phyloP scores from a whole-genome alignment of 2,113 vertebrate species.

The Mobula birostris region DNA sequence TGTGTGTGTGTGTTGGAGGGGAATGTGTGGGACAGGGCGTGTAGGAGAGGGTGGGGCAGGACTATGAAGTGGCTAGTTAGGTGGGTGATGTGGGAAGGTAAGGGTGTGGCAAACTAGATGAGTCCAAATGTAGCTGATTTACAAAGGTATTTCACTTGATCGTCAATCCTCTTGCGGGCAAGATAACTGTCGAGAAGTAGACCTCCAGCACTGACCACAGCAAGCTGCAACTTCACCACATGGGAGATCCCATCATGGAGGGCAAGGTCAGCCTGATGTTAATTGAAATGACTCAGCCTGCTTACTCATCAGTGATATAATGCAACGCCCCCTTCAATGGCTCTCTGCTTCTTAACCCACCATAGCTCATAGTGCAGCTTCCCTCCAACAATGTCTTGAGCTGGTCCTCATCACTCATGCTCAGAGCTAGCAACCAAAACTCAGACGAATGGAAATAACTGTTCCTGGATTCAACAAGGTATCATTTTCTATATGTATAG shows the following conservation, averaged over 20 bases:
- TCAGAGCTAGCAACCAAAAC: neutral
- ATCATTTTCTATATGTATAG: neutral
- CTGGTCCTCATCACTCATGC: neutral
- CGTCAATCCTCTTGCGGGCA: neutral
- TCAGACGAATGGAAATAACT: too few species aligned
- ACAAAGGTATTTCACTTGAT: neutral
- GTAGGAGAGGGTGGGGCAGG: too few species aligned
- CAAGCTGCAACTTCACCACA: too few species aligned
- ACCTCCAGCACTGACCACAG: too few species aligned
- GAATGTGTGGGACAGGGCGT: too few species aligned
- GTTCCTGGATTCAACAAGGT: neutral
- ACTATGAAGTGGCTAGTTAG: neutral
- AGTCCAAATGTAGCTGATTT: neutral
- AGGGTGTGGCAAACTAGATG: neutral
- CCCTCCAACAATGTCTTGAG: too few species aligned
- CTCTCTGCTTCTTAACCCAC: neutral
- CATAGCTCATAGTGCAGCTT: neutral
- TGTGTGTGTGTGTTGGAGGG: too few species aligned
- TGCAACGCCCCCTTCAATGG: neutral
- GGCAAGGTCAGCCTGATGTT: neutral
- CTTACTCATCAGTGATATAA: neutral
- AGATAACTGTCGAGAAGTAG: too few species aligned
- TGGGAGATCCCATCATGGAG: too few species aligned
- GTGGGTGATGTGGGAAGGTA: neutral
- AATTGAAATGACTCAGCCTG: neutral